Evolutionary conservation across 2,797 vertebrate species (phyloP), one percentile per base, ranked within the genome.

Genomic region (Pampus argenteus): DNA sequence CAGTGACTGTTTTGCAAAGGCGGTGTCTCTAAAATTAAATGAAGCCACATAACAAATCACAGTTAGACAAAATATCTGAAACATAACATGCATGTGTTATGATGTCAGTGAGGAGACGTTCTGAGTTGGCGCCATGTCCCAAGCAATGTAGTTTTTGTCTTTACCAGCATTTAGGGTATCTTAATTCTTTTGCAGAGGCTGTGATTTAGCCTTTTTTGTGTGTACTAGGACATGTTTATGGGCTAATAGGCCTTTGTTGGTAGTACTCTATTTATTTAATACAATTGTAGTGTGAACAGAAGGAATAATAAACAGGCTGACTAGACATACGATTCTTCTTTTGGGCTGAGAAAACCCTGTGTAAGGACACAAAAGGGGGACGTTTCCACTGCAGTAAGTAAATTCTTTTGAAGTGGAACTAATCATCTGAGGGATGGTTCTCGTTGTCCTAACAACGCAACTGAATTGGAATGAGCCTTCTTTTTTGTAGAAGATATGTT

Each of bases 351-450:
- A 96, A 97, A 95, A 93, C 95, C 94, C 94, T 95, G 94, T 93
- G 95, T 96, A 91, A 91, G 94, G 95, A 97, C 95, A 95, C 96
- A 97, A 97, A 96, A 95, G 96, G 94, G 93, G 95, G 93, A 95
- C 92, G 92, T 95, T 97, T 97, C 95, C 96, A 96, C 94, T 88
- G 94, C 92, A 93, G 96, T 98, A 98, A 98, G 96, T 97, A 97
- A 98, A 98, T 97, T 97, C 95, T 96, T 99, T 96, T 97, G 97
- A 98, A 97, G 97, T 98, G 97, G 97, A 99, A 99, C 97, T 96
- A 99, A 99, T 99, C 96, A 97, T 97, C 97, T 96, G 96, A 97
- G 96, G 97, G 96, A 98, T 98, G 96, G 96, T 98, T 98, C 94
- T 95, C 96, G 97, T 98, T 97, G 97, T 98, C 98, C 96, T 97